These are phyloP conservation scores for Dryadula phaetusa DNA, from an alignment of 2,888 invertebrate species.

Conservation along the genomic window DNA sequence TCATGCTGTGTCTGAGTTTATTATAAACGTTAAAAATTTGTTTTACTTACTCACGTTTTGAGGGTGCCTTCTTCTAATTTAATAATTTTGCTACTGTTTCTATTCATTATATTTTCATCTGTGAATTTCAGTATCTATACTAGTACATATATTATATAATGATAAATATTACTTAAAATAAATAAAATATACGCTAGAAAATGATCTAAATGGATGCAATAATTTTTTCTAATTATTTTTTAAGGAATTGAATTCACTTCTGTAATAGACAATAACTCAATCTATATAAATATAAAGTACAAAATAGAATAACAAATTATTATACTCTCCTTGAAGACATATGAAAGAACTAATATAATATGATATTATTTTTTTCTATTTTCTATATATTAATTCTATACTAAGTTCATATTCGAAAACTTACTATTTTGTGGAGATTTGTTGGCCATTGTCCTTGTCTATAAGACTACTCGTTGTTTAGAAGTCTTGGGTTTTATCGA, in stretches of 20 bases:
- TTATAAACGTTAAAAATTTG: slow-evolving; percentile 8
- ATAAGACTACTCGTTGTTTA: too few relatives aligned
- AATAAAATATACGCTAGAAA: too few relatives aligned
- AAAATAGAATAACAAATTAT: background rate
- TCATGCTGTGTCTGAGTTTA: background rate
- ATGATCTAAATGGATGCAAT: too few relatives aligned
- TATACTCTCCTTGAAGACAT: too few relatives aligned
- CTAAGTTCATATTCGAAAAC: background rate
- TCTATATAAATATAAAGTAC: too few relatives aligned
- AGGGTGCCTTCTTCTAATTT: slow-evolving; percentile 60
- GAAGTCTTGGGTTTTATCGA: background rate
- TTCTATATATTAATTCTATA: background rate
- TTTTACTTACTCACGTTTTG: slow-evolving; percentile 81
- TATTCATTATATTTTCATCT: slow-evolving; percentile 58
- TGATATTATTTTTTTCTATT: background rate
- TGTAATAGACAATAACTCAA: too few relatives aligned
- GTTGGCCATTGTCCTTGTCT: slow-evolving; percentile 17
- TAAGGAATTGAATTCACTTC: too few relatives aligned
- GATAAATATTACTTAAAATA: too few relatives aligned
- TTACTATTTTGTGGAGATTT: slow-evolving; percentile 7
- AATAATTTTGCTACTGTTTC: slow-evolving; percentile 53
- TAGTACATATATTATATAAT: too few relatives aligned
- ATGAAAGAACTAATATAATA: too few relatives aligned
- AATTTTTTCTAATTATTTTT: too few relatives aligned
- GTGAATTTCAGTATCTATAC: slow-evolving; percentile 51